A percentile compares a stretch with the other conserved stretches of the same genome.
Conservation (phyloP, 2,888 invertebrate species). For the Macaria liturata region DNA sequence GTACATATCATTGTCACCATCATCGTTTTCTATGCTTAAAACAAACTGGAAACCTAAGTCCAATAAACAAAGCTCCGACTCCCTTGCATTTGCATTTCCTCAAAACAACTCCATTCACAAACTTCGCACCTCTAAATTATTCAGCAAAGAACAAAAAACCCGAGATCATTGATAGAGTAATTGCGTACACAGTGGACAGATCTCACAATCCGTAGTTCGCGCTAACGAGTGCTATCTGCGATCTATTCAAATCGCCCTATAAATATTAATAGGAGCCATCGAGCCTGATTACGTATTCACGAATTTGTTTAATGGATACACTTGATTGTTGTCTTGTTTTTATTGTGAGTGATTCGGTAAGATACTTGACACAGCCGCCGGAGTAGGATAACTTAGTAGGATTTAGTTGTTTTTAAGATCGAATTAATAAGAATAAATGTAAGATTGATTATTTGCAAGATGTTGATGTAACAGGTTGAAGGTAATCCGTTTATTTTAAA, state of each 20-base stretch:
- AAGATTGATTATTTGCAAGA: too few species aligned
- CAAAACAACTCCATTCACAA: too few species aligned
- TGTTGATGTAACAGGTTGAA: too few species aligned
- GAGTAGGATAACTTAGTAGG: neutral
- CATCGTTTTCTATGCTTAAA: too few species aligned
- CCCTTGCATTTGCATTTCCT: too few species aligned
- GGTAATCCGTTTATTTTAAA: too few species aligned
- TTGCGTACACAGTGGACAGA: constrained; percentile 60
- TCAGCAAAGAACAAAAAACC: constrained; percentile 21
- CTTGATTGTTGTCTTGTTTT: constrained; percentile 62
- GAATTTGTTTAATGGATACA: constrained; percentile 71
- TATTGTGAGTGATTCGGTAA: constrained; percentile 54
- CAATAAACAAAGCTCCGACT: too few species aligned
- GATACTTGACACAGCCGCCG: constrained; percentile 6
- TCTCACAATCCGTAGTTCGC: constrained; percentile 48
- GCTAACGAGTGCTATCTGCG: constrained; percentile 63
- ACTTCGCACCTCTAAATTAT: constrained; percentile 3
- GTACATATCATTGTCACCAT: too few species aligned
- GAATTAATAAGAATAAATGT: too few species aligned
- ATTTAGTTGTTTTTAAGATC: too few species aligned
- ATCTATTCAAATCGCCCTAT: constrained; percentile 77
- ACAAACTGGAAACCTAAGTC: too few species aligned
- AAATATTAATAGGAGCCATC: constrained; percentile 71
- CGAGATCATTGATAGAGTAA: constrained; percentile 61
- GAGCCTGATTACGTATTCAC: constrained; percentile 57